These are phyloP conservation scores for Trissonchulus latispiculum DNA, from an alignment of 2,888 invertebrate genomes.

Conservation along the genomic window DNA sequence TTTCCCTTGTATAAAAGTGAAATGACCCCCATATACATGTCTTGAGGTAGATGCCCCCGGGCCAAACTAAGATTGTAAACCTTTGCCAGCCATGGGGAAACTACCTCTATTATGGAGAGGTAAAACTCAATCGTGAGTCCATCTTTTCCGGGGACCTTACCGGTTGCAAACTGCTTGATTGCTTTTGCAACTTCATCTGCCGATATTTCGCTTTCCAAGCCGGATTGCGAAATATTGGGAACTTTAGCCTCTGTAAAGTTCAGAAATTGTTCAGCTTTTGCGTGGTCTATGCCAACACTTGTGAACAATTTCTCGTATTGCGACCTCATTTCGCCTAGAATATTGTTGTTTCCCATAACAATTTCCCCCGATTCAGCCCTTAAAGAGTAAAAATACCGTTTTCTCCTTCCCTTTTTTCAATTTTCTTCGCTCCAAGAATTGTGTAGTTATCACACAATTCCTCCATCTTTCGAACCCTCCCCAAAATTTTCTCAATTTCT, in stretches of 20 bases:
- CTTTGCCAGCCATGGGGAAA: not conserved
- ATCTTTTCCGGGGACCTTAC: not conserved
- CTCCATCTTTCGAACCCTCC: not conserved
- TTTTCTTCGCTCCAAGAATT: not conserved
- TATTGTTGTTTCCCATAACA: not conserved
- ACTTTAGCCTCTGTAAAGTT: no score
- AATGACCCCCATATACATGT: not conserved
- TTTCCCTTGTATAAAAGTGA: constrained; percentile 5
- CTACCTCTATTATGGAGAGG: not conserved
- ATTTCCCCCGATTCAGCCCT: not conserved
- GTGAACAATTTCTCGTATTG: not conserved
- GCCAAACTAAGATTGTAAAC: not conserved
- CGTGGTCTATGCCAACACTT: no score
- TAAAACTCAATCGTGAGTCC: constrained; percentile 11
- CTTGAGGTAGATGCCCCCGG: not conserved
- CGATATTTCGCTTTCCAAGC: not conserved
- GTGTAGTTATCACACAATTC: not conserved
- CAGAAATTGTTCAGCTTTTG: no score
- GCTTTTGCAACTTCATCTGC: not conserved
- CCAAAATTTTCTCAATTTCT: not conserved
- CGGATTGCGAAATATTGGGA: no score
- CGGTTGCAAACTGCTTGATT: not conserved
- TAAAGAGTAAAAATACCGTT: not conserved
- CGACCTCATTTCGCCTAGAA: not conserved
- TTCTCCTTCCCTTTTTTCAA: not conserved